Evolutionary conservation across 1,140 invertebrate species (phyloP).

Genomic region (Ladona fulva): DNA sequence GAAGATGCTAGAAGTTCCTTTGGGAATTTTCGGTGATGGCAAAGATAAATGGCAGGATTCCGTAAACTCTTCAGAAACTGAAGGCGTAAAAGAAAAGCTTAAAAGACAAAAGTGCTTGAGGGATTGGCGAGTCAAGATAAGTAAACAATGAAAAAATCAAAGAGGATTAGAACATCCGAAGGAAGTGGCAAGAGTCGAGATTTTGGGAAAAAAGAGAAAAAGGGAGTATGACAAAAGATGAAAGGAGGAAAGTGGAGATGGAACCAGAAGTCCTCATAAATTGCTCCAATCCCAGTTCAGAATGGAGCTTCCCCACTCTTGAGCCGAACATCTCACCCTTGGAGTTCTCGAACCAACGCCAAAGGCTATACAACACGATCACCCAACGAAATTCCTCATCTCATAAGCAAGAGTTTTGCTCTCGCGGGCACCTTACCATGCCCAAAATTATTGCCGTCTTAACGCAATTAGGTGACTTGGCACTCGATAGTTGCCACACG

Average conservation of each 20-base stretch:
- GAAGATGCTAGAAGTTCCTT: no score
- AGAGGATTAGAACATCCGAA: not conserved
- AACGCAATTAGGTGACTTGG: not conserved
- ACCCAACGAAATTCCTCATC: not conserved
- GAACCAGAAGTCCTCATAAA: not conserved
- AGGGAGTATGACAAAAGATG: not conserved
- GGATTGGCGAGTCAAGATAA: not conserved
- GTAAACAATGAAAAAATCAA: not conserved
- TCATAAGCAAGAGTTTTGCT: not conserved
- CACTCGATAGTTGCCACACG: not conserved
- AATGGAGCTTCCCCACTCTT: not conserved
- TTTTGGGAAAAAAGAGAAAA: not conserved
- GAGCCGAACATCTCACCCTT: not conserved
- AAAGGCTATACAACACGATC: no score
- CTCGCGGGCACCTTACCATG: not conserved
- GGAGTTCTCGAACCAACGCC: no score
- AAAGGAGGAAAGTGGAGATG: not conserved
- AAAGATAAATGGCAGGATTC: no score
- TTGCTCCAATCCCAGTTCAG: not conserved
- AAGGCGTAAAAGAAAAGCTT: not conserved
- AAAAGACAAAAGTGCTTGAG: not conserved
- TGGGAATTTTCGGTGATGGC: no score
- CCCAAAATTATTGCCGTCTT: not conserved
- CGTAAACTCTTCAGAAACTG: not conserved
- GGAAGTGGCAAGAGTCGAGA: not conserved